Evolutionary conservation across 2,888 invertebrate species (phyloP).

Genomic region (Agonopterix alstromeriana): DNA sequence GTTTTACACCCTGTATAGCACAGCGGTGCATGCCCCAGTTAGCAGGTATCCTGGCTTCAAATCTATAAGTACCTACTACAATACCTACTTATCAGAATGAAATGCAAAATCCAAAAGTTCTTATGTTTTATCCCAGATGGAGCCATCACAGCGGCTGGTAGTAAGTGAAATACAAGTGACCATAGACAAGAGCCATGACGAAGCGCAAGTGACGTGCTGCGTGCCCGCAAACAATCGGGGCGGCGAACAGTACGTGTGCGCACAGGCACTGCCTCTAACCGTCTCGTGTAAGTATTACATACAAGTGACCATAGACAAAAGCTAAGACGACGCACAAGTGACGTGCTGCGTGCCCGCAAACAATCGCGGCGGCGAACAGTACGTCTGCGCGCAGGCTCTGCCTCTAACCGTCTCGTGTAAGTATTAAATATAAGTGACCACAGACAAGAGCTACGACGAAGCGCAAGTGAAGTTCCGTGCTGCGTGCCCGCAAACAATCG

Average conservation of each 20-base stretch:
- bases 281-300: conserved; percentile 54
- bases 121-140: conserved; percentile 31
- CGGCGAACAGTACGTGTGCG: conserved; percentile 36
- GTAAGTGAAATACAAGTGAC: conserved; percentile 47
- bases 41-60: too few species aligned
- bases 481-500: conserved; percentile 48
- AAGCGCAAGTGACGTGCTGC: conserved; percentile 57
- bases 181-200: conserved; percentile 44
- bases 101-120: too few species aligned
- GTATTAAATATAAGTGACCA: conserved; percentile 39
- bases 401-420: conserved; percentile 54
- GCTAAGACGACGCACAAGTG: conserved; percentile 50
- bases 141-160: conserved; percentile 49
- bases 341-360: conserved; percentile 57
- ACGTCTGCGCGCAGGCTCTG: conserved; percentile 45
- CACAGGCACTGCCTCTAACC: conserved; percentile 45
- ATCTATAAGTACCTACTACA: too few species aligned
- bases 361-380: conserved; percentile 27
- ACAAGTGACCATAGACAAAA: conserved; percentile 33
- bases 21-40: too few species aligned
- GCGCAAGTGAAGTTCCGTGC: conserved; percentile 50
- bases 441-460: conserved; percentile 49
- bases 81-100: neutral
- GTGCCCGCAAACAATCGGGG: conserved; percentile 39
- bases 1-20: too few species aligned